A percentile compares a stretch with the other conserved stretches of the same genome.
Conservation (phyloP, 2,797 vertebrate genomes). For the Lindbergichthys nudifrons region DNA sequence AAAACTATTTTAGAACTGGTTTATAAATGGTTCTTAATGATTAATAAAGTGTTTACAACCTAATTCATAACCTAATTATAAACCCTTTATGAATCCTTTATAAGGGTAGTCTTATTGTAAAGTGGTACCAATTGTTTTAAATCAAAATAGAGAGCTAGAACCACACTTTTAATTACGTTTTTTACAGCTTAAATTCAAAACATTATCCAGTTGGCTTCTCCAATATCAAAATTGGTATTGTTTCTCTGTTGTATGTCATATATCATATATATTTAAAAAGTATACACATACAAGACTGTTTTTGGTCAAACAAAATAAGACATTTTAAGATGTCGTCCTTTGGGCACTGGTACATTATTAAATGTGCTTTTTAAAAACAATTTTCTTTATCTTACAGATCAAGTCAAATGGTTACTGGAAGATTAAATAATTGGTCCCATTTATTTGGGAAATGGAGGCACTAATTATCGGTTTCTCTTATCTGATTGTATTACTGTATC, state of each 20-base stretch:
- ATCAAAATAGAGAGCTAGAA: not conserved
- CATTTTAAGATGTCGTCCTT: not conserved
- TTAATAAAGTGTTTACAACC: no score
- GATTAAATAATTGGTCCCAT: no score
- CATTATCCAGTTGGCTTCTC: not conserved
- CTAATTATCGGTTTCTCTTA: not conserved
- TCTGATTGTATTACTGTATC: not conserved
- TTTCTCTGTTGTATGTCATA: not conserved
- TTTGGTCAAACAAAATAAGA: not conserved
- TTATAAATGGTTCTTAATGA: no score
- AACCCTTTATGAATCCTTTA: no score
- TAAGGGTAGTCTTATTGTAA: no score
- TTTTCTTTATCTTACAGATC: no score
- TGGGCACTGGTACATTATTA: no score
- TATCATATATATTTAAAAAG: not conserved
- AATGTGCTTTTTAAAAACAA: no score
- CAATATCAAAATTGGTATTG: not conserved
- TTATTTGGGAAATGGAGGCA: not conserved
- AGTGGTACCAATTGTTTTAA: not conserved
- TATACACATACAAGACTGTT: not conserved
- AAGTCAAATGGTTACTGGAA: no score
- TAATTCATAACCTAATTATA: no score
- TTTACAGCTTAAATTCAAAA: not conserved
- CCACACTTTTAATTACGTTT: no score
- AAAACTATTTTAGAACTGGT: no score